Base-by-base conservation (phyloP, 2,888 invertebrate species). In the Deilephila porcellus region DNA sequence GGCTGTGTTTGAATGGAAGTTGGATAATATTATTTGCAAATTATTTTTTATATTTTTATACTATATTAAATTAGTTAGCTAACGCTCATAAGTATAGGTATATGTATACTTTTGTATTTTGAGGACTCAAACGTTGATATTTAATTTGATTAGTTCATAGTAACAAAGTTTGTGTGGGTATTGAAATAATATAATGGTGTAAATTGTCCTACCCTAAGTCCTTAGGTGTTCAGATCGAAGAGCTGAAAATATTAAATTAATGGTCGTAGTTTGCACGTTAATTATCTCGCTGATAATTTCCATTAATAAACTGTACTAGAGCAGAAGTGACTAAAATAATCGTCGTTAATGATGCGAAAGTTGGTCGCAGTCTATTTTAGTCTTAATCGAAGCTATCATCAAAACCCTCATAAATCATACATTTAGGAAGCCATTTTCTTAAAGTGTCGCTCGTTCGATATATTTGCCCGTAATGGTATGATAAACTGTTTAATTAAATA, bases 331-430 rank as follows among this genome's bases (percentile, higher is more conserved):
- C 14, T 25, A 14, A 25, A 25, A 25, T 60, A 60, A 60, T 60
- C 11, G 4, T 60, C 4, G 60, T 60, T 25, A 60, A 60, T 60
- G 29, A 60, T 29, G 25, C 60, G 25, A 11, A 60, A 29, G 14
- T 60, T 60, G 25, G 60, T 60, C 60, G 25, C 17, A 60, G 60
- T 60, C 17, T 29, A 60, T 60, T 60, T 60, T 60, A 29, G 60
- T 60, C 29, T 29, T 60, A 60, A 60, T 60, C 17, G 29, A 60
- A 17, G 29, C 29, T 60, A 60, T 60, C 60, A 60, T 56, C 60
- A 29, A 60, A 60, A 32, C 60, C 14, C 29, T 29, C 60, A 60
- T 60, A 14, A 60, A 60, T 60, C 60, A 60, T 60, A 60, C 29
- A 29, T 29, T 60, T 60, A 29, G 60, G 60, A 60, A 60, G 60